Evolutionary conservation across 2,888 invertebrate genomes (phyloP).

Genomic region (Acrobasis consociella): DNA sequence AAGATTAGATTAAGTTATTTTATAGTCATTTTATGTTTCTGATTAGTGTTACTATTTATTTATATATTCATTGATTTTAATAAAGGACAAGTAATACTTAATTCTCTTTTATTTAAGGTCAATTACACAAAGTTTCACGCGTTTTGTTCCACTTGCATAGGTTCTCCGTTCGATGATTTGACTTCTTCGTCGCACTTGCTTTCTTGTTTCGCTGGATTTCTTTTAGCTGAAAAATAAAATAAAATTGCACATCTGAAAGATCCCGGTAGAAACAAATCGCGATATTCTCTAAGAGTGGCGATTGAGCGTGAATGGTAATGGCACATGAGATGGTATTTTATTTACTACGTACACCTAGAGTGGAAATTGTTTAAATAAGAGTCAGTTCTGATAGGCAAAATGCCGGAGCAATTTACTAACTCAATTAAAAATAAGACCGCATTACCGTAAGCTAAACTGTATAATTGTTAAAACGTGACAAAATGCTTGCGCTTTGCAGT

Average conservation of each 20-base stretch:
- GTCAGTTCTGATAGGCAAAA: too few species aligned
- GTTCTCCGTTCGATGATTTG: conserved; percentile 21
- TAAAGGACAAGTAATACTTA: conserved; percentile 6
- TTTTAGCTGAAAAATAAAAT: conserved; percentile 11
- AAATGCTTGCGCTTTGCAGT: too few species aligned
- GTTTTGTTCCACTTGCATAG: conserved; percentile 7
- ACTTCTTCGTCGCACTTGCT: conserved; percentile 7
- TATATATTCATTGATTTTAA: conserved; percentile 1
- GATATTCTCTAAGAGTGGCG: too few species aligned
- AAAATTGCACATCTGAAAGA: neutral
- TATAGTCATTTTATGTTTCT: neutral
- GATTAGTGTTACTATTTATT: conserved; percentile 5
- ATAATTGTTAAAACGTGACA: too few species aligned
- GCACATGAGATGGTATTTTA: too few species aligned
- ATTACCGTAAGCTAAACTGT: too few species aligned
- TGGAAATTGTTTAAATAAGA: too few species aligned
- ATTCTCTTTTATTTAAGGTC: conserved; percentile 7
- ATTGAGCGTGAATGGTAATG: too few species aligned
- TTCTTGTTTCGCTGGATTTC: neutral
- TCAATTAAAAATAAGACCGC: too few species aligned
- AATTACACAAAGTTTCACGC: neutral
- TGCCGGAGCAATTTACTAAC: too few species aligned
- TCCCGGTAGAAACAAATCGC: too few species aligned
- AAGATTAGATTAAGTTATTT: neutral
- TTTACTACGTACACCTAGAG: too few species aligned